Conservation (phyloP, 2,113 vertebrate species). For the Sminthopsis crassicaudata region DNA sequence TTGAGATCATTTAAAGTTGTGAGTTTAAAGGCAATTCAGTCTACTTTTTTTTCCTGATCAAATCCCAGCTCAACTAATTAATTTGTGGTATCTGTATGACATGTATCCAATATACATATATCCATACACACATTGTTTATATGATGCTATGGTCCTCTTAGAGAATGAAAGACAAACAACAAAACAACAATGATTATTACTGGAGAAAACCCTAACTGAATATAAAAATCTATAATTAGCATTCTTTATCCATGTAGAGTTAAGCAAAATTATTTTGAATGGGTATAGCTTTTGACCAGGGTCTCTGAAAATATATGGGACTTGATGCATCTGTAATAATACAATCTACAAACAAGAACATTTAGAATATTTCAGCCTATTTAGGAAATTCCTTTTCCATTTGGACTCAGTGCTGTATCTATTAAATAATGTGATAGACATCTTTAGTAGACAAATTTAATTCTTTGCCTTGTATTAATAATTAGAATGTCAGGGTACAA, state of each 20-base stretch:
- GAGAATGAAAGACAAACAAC: too few relatives aligned
- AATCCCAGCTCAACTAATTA: background rate
- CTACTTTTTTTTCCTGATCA: background rate
- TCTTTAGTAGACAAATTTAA: background rate
- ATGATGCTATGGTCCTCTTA: too few relatives aligned
- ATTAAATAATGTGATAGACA: background rate
- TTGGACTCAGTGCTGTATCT: background rate
- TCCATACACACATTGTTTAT: too few relatives aligned
- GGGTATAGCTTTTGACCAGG: background rate
- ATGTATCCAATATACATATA: background rate
- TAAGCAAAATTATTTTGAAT: background rate
- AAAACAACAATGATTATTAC: too few relatives aligned
- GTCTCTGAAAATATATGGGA: background rate
- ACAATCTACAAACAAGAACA: background rate
- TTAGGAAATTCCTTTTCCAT: background rate
- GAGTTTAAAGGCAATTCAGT: background rate
- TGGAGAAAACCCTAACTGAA: background rate
- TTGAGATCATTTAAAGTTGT: background rate
- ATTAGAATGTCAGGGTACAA: background rate
- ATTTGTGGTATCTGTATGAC: background rate
- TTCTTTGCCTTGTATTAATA: background rate
- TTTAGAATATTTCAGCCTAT: background rate
- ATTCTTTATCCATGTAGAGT: background rate
- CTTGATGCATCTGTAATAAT: background rate
- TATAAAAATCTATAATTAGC: background rate